phyloP scores from a whole-genome alignment of 2,797 vertebrate genomes.

The Pelochelys cantorii region DNA sequence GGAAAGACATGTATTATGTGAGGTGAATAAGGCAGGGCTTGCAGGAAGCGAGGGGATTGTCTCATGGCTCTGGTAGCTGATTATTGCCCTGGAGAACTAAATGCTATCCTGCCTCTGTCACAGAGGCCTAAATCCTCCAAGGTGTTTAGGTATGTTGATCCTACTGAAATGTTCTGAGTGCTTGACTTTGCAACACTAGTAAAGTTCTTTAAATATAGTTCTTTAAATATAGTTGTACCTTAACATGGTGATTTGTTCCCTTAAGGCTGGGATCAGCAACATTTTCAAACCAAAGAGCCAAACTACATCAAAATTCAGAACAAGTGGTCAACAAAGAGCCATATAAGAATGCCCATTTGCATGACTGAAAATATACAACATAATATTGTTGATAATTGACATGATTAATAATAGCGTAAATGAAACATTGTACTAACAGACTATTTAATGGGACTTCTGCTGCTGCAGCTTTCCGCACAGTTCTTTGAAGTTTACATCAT shows the following conservation, averaged over 20 bases:
- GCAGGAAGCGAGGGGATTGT: not conserved
- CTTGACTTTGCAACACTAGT: not conserved
- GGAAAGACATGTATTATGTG: not conserved
- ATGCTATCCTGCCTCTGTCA: not conserved
- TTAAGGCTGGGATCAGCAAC: not conserved
- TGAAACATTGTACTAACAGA: no score
- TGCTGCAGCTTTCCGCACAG: no score
- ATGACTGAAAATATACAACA: no score
- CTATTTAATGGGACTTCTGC: no score
- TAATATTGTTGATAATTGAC: no score
- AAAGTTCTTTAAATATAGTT: not conserved
- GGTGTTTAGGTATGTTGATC: not conserved
- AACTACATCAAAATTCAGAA: no score
- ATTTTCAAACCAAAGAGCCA: no score
- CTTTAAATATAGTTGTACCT: not conserved
- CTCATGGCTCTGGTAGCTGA: not conserved
- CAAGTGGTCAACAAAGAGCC: no score
- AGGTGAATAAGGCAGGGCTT: not conserved
- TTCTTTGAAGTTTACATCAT: no score
- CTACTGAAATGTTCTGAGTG: not conserved
- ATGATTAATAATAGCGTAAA: no score
- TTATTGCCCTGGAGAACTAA: not conserved
- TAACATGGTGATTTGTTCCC: not conserved
- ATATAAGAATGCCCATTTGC: no score
- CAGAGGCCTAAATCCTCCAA: not conserved